phyloP scores from a whole-genome alignment of 2,113 vertebrate genomes.

The Dasyurus viverrinus region DNA sequence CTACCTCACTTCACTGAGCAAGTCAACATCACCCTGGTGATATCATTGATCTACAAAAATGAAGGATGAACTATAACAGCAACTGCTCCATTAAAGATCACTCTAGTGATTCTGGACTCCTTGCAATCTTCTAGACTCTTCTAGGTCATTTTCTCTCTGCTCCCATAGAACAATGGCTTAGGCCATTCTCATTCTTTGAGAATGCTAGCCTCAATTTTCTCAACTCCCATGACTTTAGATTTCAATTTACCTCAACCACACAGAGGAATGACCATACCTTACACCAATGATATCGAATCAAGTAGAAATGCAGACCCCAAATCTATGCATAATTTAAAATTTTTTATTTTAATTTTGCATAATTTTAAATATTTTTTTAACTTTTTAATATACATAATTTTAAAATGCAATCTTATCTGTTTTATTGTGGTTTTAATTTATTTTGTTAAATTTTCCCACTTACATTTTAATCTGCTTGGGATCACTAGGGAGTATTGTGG shows the following conservation, averaged over 20 bases:
- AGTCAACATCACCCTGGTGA: not conserved
- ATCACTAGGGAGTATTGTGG: not conserved
- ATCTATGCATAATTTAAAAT: not conserved
- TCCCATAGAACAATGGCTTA: not conserved
- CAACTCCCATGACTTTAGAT: not conserved
- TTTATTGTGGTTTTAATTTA: not conserved
- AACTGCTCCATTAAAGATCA: not conserved
- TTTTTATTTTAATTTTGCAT: no score
- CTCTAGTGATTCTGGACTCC: not conserved
- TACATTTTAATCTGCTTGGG: not conserved
- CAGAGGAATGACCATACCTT: not conserved
- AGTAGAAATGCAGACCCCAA: not conserved
- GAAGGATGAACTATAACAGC: not conserved
- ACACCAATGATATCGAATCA: not conserved
- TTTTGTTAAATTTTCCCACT: not conserved
- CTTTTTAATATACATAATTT: no score
- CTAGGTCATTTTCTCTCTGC: not conserved
- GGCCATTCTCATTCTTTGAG: not conserved
- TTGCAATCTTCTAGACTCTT: not conserved
- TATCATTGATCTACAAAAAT: not conserved
- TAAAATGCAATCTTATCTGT: not conserved
- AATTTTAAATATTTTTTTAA: no score
- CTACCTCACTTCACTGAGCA: not conserved
- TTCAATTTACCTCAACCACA: not conserved
- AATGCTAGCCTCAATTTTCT: not conserved